A percentile compares a stretch with the other conserved stretches of the same genome.
phyloP scores from a whole-genome alignment of 2,113 vertebrate species.

The Urocolius indicus region DNA sequence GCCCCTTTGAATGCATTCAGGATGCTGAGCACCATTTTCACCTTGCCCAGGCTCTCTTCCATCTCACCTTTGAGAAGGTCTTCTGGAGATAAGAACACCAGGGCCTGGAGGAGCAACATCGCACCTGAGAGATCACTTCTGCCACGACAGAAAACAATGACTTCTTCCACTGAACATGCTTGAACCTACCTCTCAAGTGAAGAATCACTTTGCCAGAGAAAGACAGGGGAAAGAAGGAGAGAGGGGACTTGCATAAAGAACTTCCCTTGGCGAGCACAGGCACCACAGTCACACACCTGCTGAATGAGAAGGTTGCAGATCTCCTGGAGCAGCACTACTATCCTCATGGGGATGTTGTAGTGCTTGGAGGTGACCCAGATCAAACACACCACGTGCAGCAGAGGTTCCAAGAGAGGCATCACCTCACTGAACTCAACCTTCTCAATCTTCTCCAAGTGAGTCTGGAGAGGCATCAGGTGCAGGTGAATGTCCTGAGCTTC shows the following conservation, averaged over 20 bases:
- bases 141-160: fast-evolving
- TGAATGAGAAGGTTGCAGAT: slow-evolving; percentile 91
- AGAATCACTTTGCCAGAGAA: not conserved
- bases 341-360: slow-evolving; percentile 79
- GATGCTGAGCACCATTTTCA: slow-evolving; percentile 76
- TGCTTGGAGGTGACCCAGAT: slow-evolving; percentile 86
- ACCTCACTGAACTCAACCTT: slow-evolving; percentile 82
- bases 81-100: slow-evolving; percentile 81
- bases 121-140: not conserved
- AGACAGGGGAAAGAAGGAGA: not conserved
- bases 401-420: slow-evolving; percentile 76
- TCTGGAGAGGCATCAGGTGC: slow-evolving; percentile 82
- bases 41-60: slow-evolving; percentile 83
- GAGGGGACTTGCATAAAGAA: no score
- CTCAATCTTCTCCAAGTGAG: slow-evolving; percentile 81
- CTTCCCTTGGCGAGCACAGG: not conserved
- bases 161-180: not conserved
- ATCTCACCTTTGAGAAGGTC: slow-evolving; percentile 89
- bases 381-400: slow-evolving; percentile 89
- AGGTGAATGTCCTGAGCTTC: slow-evolving; percentile 86
- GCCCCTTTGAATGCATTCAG: slow-evolving; percentile 79
- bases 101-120: slow-evolving; percentile 75
- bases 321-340: slow-evolving; percentile 89
- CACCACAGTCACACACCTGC: slow-evolving; percentile 75
- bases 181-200: not conserved